Percentiles rank a stretch among this genome's conserved stretches.
These are phyloP conservation scores for Platalea minor DNA, from an alignment of 2,797 vertebrate species.

Conservation along the genomic window DNA sequence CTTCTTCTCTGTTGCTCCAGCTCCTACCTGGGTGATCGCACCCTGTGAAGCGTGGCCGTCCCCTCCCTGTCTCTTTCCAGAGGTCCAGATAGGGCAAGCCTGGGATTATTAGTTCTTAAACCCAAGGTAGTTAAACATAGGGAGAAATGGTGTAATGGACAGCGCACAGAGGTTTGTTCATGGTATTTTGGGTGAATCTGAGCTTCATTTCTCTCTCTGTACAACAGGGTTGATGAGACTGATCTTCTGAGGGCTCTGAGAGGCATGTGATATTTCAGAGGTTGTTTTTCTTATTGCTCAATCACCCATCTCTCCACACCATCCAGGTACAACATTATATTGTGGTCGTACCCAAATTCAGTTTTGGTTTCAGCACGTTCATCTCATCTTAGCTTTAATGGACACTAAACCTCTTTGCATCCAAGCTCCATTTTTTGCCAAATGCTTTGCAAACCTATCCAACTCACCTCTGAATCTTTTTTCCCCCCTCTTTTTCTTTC, in stretches of 20 bases:
- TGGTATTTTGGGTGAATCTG: background rate
- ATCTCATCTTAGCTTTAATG: background rate
- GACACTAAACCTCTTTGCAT: background rate
- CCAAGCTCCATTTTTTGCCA: background rate
- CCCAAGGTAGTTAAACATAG: background rate
- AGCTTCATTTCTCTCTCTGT: background rate
- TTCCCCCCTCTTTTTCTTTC: background rate
- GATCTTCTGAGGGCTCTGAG: background rate
- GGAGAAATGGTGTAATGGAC: background rate
- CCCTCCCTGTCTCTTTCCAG: background rate
- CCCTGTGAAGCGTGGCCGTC: rapidly evolving
- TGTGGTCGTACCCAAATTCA: background rate
- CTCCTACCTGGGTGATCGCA: background rate
- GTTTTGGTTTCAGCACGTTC: background rate
- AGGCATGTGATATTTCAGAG: background rate
- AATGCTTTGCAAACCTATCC: background rate
- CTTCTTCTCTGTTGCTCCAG: background rate
- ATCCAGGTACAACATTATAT: background rate
- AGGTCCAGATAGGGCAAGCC: background rate
- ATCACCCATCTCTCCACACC: background rate
- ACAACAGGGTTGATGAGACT: background rate
- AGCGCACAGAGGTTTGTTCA: background rate
- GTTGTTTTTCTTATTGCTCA: background rate
- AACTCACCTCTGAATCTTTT: background rate
- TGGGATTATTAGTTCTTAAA: background rate